A percentile compares a stretch with the other conserved stretches of the same genome.
Evolutionary conservation across 2,888 invertebrate species (phyloP).

Genomic region (Idaea dimidiata): DNA sequence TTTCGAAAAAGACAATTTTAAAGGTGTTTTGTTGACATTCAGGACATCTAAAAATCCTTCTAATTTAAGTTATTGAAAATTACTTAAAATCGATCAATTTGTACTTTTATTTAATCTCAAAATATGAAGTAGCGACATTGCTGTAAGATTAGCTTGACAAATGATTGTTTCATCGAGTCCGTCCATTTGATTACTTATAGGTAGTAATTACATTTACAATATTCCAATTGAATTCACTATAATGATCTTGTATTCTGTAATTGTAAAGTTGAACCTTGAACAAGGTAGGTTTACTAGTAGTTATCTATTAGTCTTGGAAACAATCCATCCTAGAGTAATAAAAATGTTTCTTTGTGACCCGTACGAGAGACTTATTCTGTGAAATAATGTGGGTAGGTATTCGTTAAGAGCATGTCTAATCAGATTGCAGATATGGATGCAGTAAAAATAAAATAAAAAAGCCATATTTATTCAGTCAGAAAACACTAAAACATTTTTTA

Average conservation of each 20-base stretch:
- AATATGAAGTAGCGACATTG: slow-evolving; percentile 9
- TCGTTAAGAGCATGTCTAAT: background rate
- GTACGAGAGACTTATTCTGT: slow-evolving; percentile 36
- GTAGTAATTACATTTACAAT: slow-evolving; percentile 22
- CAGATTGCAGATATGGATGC: background rate
- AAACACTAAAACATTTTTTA: too few species aligned
- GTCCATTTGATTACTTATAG: slow-evolving; percentile 25
- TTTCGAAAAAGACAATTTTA: too few species aligned
- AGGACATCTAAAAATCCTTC: too few species aligned
- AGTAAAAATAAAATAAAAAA: too few species aligned
- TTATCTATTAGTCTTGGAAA: slow-evolving; percentile 33
- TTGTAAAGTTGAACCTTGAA: slow-evolving; percentile 44
- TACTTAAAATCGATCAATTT: background rate
- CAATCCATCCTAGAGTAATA: slow-evolving; percentile 38
- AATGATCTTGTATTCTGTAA: slow-evolving; percentile 38
- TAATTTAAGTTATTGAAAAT: too few species aligned
- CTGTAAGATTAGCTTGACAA: slow-evolving; percentile 21
- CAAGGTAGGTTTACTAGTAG: slow-evolving; percentile 14
- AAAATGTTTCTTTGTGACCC: slow-evolving; percentile 41
- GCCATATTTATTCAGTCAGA: too few species aligned
- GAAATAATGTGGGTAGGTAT: slow-evolving; percentile 6
- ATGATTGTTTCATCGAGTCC: slow-evolving; percentile 24
- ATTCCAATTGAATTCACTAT: slow-evolving; percentile 42
- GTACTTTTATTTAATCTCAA: background rate
- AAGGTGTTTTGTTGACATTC: too few species aligned